A percentile compares a stretch with the other conserved stretches of the same genome.
Evolutionary conservation across 1,140 invertebrate genomes (phyloP).

Genomic region (Zophobas morio): DNA sequence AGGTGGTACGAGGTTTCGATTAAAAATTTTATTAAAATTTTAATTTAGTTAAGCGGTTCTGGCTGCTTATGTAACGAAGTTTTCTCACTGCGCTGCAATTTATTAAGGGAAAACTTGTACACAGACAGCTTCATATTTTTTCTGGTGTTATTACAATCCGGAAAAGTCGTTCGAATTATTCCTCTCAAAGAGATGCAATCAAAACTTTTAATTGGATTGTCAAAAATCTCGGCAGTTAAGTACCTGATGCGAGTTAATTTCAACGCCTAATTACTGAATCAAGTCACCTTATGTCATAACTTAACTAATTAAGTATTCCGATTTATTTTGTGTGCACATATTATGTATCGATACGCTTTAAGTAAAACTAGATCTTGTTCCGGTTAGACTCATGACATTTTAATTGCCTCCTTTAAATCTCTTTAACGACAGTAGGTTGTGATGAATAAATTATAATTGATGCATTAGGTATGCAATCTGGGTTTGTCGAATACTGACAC

Average conservation of each 20-base stretch:
- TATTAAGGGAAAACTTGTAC: not conserved
- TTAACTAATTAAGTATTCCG: too few relatives aligned
- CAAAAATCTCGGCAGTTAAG: not conserved
- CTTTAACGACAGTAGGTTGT: too few relatives aligned
- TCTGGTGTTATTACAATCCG: not conserved
- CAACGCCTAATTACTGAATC: not conserved
- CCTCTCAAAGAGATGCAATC: not conserved
- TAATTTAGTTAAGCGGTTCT: constrained; percentile 13
- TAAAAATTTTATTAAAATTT: constrained; percentile 31
- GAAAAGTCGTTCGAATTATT: constrained; percentile 1
- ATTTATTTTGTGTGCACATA: too few relatives aligned
- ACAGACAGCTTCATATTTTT: constrained; percentile 2
- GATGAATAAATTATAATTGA: too few relatives aligned
- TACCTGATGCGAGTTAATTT: not conserved
- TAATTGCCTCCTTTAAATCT: too few relatives aligned
- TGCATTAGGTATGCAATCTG: too few relatives aligned
- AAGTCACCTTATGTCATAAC: too few relatives aligned
- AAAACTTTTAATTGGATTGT: constrained; percentile 31
- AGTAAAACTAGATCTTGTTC: too few relatives aligned
- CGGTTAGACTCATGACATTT: too few relatives aligned
- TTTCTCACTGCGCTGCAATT: constrained; percentile 5
- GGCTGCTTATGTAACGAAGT: constrained; percentile 13
- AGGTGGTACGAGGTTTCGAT: constrained; percentile 7
- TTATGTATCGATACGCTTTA: too few relatives aligned
- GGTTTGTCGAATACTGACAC: too few relatives aligned